These are phyloP conservation scores for Sebastes variabilis DNA, from an alignment of 2,797 vertebrate genomes.

Conservation along the genomic window DNA sequence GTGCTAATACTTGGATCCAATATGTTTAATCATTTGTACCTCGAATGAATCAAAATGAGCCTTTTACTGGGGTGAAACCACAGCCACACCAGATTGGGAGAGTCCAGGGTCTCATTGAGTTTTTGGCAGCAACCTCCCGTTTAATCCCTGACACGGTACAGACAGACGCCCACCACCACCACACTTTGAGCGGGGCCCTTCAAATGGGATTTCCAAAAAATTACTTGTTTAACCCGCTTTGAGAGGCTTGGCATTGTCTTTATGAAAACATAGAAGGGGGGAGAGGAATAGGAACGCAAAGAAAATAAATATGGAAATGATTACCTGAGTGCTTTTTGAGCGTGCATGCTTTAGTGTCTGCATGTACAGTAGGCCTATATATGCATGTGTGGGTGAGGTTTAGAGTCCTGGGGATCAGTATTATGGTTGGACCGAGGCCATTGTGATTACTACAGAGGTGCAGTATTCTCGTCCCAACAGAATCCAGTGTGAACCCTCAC, in stretches of 20 bases:
- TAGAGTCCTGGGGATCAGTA: constrained; percentile 48
- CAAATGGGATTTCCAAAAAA: constrained; percentile 56
- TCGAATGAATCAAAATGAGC: constrained; percentile 51
- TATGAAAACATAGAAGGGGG: constrained; percentile 49
- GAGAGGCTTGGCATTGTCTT: constrained; percentile 58
- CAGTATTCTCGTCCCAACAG: constrained; percentile 51
- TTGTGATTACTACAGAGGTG: constrained; percentile 63
- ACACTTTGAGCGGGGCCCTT: constrained; percentile 34
- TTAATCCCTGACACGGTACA: constrained; percentile 59
- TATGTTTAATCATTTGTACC: constrained; percentile 48
- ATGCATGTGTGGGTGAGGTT: constrained; percentile 22
- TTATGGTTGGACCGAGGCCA: constrained; percentile 68
- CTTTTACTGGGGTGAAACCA: constrained; percentile 46
- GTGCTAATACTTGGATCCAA: constrained; percentile 52
- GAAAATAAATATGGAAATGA: constrained; percentile 70
- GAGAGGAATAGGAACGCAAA: constrained; percentile 46
- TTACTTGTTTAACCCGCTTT: constrained; percentile 47
- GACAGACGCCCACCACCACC: constrained; percentile 38
- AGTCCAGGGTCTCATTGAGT: constrained; percentile 40
- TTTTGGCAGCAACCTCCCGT: constrained; percentile 39
- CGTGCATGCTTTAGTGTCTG: constrained; percentile 15
- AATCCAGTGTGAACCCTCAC: constrained; percentile 46
- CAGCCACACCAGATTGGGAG: constrained; percentile 35
- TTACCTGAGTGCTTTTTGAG: constrained; percentile 53
- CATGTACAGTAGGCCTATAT: neutral